A percentile compares a stretch with the other conserved stretches of the same genome.
Evolutionary conservation across 2,797 vertebrate genomes (phyloP).

Genomic region (Anableps anableps): DNA sequence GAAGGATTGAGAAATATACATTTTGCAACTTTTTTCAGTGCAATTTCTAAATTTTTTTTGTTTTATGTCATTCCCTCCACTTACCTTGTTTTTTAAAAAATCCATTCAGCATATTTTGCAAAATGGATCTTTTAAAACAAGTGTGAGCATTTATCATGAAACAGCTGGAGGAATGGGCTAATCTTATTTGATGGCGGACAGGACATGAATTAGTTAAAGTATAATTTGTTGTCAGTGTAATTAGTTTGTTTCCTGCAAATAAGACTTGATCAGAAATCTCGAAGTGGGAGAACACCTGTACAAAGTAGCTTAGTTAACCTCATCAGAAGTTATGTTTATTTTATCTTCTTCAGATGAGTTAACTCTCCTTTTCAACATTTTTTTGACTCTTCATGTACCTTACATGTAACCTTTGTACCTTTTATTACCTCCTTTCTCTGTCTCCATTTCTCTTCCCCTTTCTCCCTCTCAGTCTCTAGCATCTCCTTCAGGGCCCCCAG

Average conservation of each 20-base stretch:
- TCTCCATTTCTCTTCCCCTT: conserved; percentile 47
- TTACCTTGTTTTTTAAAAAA: neutral
- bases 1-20: conserved; percentile 85
- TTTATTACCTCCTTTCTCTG: conserved; percentile 31
- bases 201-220: neutral
- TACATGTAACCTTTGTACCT: conserved; percentile 61
- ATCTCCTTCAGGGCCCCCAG: conserved; percentile 89
- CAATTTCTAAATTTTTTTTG: conserved; percentile 16
- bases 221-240: neutral
- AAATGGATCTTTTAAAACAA: neutral
- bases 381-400: conserved; percentile 40
- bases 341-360: neutral
- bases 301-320: neutral
- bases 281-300: neutral
- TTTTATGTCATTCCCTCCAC: neutral
- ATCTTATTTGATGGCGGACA: neutral
- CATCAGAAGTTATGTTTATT: neutral
- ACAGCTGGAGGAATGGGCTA: neutral
- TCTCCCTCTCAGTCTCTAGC: conserved; percentile 74
- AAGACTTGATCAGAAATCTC: neutral
- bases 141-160: neutral
- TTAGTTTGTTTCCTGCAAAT: neutral
- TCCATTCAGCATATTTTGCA: neutral
- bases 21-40: conserved; percentile 76
- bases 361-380: conserved; percentile 6